These are phyloP conservation scores for Bathynomus jamesi DNA, from an alignment of 1,140 invertebrate species.

Conservation along the genomic window DNA sequence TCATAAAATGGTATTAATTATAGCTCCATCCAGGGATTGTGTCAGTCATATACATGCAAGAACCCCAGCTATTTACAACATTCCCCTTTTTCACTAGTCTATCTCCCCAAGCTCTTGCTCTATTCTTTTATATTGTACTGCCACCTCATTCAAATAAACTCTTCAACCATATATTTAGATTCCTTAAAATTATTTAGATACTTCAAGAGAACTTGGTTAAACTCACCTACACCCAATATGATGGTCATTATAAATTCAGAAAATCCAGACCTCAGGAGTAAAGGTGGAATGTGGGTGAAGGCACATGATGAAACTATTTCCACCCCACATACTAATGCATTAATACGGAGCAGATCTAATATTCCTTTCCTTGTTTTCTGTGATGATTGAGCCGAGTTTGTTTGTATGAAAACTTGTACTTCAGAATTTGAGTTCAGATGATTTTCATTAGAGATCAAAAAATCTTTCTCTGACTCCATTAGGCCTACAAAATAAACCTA, in stretches of 20 bases:
- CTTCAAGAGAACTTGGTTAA: no score
- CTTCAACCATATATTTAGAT: no score
- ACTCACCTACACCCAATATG: conserved; percentile 45
- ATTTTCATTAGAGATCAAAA: not conserved
- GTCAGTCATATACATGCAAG: no score
- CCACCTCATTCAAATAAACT: no score
- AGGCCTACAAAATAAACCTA: not conserved
- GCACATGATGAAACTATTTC: conserved; percentile 48
- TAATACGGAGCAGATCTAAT: conserved; percentile 39
- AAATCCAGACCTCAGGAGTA: conserved; percentile 48
- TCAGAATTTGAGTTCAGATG: not conserved
- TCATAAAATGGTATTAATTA: no score
- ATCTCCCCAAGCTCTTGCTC: no score
- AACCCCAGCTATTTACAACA: no score
- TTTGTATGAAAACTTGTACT: not conserved
- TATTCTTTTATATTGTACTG: no score
- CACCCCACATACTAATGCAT: conserved; percentile 47
- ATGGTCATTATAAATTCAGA: conserved; percentile 45
- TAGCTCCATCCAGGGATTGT: no score
- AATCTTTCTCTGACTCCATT: not conserved
- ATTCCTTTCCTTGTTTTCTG: conserved; percentile 1
- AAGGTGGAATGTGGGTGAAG: conserved; percentile 49
- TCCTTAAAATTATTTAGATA: no score
- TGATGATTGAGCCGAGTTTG: conserved; percentile 8
- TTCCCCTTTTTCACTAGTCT: no score